A percentile compares a stretch with the other conserved stretches of the same genome.
Conservation (phyloP, 2,888 invertebrate genomes). For the Acanthosoma haemorrhoidale region DNA sequence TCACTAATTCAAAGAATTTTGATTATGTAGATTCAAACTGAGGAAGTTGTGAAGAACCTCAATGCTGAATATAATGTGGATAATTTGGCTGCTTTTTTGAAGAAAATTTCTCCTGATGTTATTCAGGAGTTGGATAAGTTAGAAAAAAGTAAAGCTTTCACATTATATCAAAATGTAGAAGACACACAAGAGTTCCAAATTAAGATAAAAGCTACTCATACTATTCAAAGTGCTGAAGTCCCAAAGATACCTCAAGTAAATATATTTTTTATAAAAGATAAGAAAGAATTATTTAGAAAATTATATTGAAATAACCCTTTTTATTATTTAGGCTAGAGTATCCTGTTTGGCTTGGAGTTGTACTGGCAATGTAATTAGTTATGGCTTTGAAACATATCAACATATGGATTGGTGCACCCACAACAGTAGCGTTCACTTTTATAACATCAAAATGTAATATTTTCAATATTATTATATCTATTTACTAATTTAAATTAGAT, state of each 20-base stretch:
- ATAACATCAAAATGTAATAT: conserved; percentile 41
- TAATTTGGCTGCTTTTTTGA: conserved; percentile 36
- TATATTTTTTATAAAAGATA: background rate
- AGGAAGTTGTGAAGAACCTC: background rate
- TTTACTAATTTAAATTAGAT: background rate
- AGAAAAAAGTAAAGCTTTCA: conserved; percentile 39
- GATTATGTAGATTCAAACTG: conserved; percentile 39
- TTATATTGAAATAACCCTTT: conserved; percentile 12
- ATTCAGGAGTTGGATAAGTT: conserved; percentile 38
- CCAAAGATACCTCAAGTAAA: conserved; percentile 30
- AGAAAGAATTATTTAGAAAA: background rate
- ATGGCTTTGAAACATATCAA: conserved; percentile 37
- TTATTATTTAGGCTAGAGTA: conserved; percentile 40
- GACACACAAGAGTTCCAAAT: conserved; percentile 22
- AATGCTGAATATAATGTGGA: conserved; percentile 34
- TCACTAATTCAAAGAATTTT: too few species aligned
- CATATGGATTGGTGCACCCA: conserved; percentile 43
- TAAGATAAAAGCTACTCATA: background rate
- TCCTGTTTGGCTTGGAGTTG: conserved; percentile 42
- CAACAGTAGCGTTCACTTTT: conserved; percentile 40
- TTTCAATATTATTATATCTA: background rate
- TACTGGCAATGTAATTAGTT: conserved; percentile 41
- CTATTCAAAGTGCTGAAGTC: conserved; percentile 14
- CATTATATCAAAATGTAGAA: conserved; percentile 30
- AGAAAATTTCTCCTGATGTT: conserved; percentile 35